Base-by-base conservation (phyloP, 2,113 vertebrate species). In the Catagonus wagneri region DNA sequence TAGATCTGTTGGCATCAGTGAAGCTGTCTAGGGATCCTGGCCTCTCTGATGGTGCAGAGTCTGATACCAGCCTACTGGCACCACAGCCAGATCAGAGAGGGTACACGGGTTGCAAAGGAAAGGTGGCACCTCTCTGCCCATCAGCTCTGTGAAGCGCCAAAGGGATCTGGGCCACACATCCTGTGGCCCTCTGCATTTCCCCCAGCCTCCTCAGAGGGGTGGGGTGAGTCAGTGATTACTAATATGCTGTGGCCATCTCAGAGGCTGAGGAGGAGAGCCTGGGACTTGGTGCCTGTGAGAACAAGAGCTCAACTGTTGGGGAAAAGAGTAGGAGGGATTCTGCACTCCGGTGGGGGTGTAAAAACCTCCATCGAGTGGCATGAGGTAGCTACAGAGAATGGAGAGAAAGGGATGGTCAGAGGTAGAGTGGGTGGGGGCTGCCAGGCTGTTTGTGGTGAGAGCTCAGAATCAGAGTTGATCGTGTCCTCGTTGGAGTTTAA, bases 171-270 rank as follows among this genome's bases (percentile, higher is more conserved):
- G 76, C 84, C 74, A 79, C 63, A 96, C 90, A 97, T 95, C 94
- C 85, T 96, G 94, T 90, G 93, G 29, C 90, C 80, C 88, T 88
- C 29, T 71, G 72, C 60, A 6, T 90, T 96, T 92, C 88, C 85
- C 75, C 61, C 20, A 29, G 36, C 69, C 65, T 91, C 66, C 89
- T 92, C 56, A 71, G 74, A 90, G 79, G 84, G 61, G 61, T 76
- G 72, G 92, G 76, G 88, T 98, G 97, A 98, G 96, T 98, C 96
- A 98, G 93, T 96, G 91, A 95, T 97, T 98, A 97, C 96, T 94
- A 95, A 98, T 86, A 72, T 90, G 17, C 81, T 93, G 61, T 96
- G 91, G 94, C 88, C 81, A 89, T 88, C 88, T 90, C 83, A 66
- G 74, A 87, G 91, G 60, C 93, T 93, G 52, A 94, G 50, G 68